Percentiles rank a stretch among this genome's conserved stretches.
These are phyloP conservation scores for Babylonia areolata DNA, from an alignment of 1,140 invertebrate genomes.

Conservation along the genomic window DNA sequence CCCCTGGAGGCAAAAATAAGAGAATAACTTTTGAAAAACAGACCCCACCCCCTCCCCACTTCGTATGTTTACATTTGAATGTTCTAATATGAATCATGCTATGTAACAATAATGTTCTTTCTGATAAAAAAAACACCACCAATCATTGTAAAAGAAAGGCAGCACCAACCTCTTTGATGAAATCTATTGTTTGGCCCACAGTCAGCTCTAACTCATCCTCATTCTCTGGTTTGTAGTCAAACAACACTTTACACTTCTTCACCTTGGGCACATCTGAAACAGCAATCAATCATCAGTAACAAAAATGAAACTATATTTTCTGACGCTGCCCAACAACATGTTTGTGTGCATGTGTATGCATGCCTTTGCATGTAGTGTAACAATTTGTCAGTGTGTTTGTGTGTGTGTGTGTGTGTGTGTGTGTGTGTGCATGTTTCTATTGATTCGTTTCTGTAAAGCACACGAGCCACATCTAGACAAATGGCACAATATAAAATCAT, in stretches of 20 bases:
- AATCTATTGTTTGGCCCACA: slow-evolving; percentile 65
- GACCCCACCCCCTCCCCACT: too few species aligned
- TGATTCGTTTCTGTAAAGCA: too few species aligned
- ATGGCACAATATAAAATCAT: too few species aligned
- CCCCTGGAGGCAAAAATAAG: too few species aligned
- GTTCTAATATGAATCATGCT: background rate
- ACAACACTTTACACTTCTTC: slow-evolving; percentile 72
- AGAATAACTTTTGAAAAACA: too few species aligned
- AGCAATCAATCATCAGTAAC: background rate
- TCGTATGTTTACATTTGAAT: too few species aligned
- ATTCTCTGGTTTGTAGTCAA: slow-evolving; percentile 74
- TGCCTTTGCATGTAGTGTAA: background rate
- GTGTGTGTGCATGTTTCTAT: too few species aligned
- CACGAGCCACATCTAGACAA: too few species aligned
- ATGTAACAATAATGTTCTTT: background rate
- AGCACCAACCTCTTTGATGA: background rate
- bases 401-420: background rate
- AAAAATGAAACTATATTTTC: too few species aligned
- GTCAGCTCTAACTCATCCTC: slow-evolving; percentile 75
- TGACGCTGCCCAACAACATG: too few species aligned
- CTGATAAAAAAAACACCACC: background rate
- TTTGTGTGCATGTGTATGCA: background rate
- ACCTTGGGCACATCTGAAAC: slow-evolving; percentile 45
- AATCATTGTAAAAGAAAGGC: too few species aligned
- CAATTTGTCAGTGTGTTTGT: too few species aligned